Conservation (phyloP, 2,888 invertebrate species). For the Zygothrica quintamaculata region DNA sequence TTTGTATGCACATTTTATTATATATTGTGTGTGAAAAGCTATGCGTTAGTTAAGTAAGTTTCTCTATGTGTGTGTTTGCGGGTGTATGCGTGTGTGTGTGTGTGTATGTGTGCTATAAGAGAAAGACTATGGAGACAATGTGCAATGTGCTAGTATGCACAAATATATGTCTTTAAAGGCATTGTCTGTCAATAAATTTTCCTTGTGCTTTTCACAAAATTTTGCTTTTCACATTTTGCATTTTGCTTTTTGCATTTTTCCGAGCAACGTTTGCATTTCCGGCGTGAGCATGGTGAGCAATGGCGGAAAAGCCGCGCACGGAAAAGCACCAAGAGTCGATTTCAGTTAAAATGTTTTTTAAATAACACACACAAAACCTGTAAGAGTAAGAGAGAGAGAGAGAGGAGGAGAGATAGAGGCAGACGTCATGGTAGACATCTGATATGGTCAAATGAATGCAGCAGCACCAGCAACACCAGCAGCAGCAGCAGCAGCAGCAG, state of each 20-base stretch:
- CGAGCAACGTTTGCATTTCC: slow-evolving; percentile 62
- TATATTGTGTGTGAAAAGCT: slow-evolving; percentile 46
- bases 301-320: slow-evolving; percentile 44
- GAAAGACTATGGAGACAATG: background rate
- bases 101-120: background rate
- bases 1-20: slow-evolving; percentile 40
- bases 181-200: slow-evolving; percentile 64
- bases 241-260: background rate
- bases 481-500: no score
- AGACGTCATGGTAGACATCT: background rate
- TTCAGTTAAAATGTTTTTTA: slow-evolving; percentile 49
- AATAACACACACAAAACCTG: no score
- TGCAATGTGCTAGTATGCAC: no score
- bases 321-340: slow-evolving; percentile 16
- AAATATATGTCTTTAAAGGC: slow-evolving; percentile 45
- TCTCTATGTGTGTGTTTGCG: background rate
- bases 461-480: no score
- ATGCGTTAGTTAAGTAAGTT: slow-evolving; percentile 38
- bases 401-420: background rate
- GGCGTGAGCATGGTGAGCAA: slow-evolving; percentile 21
- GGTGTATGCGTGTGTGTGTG: background rate
- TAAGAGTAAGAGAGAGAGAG: no score
- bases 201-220: slow-evolving; percentile 35
- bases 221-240: slow-evolving; percentile 5
- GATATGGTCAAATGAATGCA: slow-evolving; percentile 33